phyloP scores from a whole-genome alignment of 2,888 invertebrate species.

The Leptura quadrifasciata region DNA sequence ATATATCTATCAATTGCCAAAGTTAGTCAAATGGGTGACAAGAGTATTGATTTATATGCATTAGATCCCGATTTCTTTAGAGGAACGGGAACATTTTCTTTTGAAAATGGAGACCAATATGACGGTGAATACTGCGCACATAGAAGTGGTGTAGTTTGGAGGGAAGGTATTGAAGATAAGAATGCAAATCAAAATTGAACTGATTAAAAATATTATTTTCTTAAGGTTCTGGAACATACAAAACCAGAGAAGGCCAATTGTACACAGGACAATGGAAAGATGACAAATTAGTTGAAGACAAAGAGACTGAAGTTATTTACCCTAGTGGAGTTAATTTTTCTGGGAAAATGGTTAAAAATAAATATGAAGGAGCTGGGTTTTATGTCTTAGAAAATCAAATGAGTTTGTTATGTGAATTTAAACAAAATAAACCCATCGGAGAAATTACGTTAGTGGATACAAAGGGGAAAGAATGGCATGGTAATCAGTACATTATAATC shows the following conservation, averaged over 20 bases:
- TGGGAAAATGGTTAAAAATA: conserved; percentile 75
- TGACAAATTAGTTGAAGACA: conserved; percentile 73
- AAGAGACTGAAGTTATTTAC: conserved; percentile 65
- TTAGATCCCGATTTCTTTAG: conserved; percentile 59
- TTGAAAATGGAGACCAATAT: conserved; percentile 78
- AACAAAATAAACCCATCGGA: conserved; percentile 75
- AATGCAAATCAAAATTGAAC: neutral
- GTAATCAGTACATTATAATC: conserved; percentile 54
- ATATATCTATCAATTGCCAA: neutral
- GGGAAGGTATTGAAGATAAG: conserved; percentile 65
- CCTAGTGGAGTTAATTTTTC: conserved; percentile 57
- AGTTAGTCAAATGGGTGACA: neutral
- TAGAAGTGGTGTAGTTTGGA: conserved; percentile 73
- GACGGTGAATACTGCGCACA: conserved; percentile 77
- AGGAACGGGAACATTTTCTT: conserved; percentile 73
- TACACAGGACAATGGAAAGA: conserved; percentile 77
- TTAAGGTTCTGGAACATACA: conserved; percentile 74
- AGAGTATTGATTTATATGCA: neutral
- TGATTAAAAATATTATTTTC: neutral
- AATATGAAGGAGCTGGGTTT: conserved; percentile 71
- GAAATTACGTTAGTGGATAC: conserved; percentile 74
- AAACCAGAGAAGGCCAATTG: conserved; percentile 77
- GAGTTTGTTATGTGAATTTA: conserved; percentile 74
- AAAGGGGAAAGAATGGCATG: conserved; percentile 76
- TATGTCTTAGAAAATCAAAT: conserved; percentile 76